These are phyloP conservation scores for Noctua janthina DNA, from an alignment of 2,888 invertebrate genomes.

Conservation along the genomic window DNA sequence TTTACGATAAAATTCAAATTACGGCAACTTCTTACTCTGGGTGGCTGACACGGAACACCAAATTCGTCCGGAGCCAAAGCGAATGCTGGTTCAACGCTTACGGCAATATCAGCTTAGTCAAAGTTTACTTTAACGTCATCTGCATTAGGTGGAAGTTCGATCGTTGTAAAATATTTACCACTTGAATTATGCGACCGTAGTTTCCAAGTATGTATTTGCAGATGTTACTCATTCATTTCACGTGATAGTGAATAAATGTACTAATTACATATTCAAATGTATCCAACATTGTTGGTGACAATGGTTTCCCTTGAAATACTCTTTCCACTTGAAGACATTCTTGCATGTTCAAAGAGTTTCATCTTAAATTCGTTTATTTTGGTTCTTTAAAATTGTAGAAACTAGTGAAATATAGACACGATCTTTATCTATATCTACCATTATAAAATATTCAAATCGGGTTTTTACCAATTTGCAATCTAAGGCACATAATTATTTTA, in stretches of 20 bases:
- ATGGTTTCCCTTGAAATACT: conserved; percentile 29
- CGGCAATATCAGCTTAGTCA: conserved; percentile 1
- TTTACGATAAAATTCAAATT: conserved; percentile 44
- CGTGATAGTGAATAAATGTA: conserved; percentile 68
- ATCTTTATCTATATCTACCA: conserved; percentile 15
- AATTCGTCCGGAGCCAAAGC: conserved; percentile 36
- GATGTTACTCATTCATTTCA: conserved; percentile 66
- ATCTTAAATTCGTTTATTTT: conserved; percentile 1
- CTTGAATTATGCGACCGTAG: conserved; percentile 18
- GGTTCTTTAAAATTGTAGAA: neutral
- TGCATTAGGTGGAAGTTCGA: conserved; percentile 35
- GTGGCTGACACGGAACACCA: conserved; percentile 37
- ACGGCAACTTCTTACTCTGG: conserved; percentile 1
- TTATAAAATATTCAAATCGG: conserved; percentile 24
- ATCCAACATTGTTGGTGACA: conserved; percentile 43
- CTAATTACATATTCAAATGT: conserved; percentile 61
- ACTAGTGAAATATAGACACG: neutral
- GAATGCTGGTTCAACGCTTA: conserved; percentile 27
- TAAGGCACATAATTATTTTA: neutral
- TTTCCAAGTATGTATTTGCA: conserved; percentile 50
- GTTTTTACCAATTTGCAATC: conserved; percentile 28
- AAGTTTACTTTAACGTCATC: conserved; percentile 25
- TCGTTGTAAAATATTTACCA: conserved; percentile 18
- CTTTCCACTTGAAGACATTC: conserved; percentile 11
- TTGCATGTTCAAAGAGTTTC: conserved; percentile 1